Evolutionary conservation across 1,140 invertebrate species (phyloP).

Genomic region (Gryllus bimaculatus): DNA sequence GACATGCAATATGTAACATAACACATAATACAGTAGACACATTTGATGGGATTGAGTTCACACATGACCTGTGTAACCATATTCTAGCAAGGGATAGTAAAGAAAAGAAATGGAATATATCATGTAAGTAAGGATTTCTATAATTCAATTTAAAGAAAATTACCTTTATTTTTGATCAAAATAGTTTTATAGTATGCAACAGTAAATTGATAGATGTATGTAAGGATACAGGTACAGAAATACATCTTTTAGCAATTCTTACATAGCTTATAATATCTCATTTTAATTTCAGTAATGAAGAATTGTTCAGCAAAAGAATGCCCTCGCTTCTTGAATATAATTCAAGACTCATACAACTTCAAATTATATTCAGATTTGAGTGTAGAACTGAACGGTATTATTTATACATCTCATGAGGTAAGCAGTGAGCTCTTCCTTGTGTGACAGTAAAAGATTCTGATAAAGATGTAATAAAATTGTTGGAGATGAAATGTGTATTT

Average conservation of each 20-base stretch:
- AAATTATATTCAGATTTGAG: constrained; percentile 52
- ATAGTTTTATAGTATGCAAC: background rate
- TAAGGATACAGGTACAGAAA: no score
- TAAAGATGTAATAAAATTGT: no score
- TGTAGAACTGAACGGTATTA: constrained; percentile 52
- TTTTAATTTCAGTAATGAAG: constrained; percentile 48
- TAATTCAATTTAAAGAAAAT: background rate
- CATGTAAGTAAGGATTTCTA: constrained; percentile 40
- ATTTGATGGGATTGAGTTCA: constrained; percentile 64
- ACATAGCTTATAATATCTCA: constrained; percentile 14
- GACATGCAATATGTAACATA: constrained; percentile 47
- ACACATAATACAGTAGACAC: constrained; percentile 64
- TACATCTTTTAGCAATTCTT: background rate
- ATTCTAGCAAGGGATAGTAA: constrained; percentile 57
- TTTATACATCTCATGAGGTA: constrained; percentile 55
- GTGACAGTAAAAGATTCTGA: no score
- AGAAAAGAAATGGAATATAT: constrained; percentile 51
- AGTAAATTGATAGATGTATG: no score
- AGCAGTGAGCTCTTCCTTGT: background rate
- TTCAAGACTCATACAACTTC: constrained; percentile 45
- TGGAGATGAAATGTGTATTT: no score
- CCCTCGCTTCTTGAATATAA: constrained; percentile 45
- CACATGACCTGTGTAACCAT: constrained; percentile 72
- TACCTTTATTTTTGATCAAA: constrained; percentile 19
- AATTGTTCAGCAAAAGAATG: constrained; percentile 46